Conservation (phyloP, 2,113 vertebrate genomes). For the Seriola rivoliana region DNA sequence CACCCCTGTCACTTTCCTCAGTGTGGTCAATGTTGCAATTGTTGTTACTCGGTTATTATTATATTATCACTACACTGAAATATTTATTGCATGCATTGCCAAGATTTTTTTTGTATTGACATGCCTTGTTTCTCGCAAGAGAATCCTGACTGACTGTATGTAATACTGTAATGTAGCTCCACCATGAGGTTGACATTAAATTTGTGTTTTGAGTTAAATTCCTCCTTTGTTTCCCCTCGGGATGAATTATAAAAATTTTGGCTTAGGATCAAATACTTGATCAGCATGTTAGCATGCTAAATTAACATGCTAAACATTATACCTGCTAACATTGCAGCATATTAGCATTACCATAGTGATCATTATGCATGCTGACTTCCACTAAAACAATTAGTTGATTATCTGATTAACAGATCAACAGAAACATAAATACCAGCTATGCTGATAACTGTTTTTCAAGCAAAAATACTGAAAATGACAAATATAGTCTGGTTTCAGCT, state of each 20-base stretch:
- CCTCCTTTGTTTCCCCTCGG: background rate
- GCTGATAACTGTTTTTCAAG: too few species aligned
- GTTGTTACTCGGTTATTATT: slow-evolving; percentile 26
- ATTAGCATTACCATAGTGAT: background rate
- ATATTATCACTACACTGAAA: background rate
- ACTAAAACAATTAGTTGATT: background rate
- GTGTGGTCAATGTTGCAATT: slow-evolving; percentile 9
- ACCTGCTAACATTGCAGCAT: background rate
- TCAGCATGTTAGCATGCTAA: background rate
- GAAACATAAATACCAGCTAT: background rate
- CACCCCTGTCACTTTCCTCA: slow-evolving; percentile 30
- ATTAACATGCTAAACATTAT: background rate
- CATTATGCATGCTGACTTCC: too few species aligned
- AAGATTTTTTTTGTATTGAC: background rate
- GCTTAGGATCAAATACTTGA: too few species aligned
- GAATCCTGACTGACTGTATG: background rate
- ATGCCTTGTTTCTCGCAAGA: background rate
- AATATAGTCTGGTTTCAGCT: too few species aligned
- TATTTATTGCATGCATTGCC: background rate
- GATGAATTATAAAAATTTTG: too few species aligned
- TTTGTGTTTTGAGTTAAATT: background rate
- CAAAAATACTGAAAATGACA: too few species aligned
- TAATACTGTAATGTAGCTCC: background rate
- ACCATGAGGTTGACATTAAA: background rate
- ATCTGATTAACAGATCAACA: too few species aligned